phyloP scores from a whole-genome alignment of 2,113 vertebrate genomes.

The Trematocara variabile region DNA sequence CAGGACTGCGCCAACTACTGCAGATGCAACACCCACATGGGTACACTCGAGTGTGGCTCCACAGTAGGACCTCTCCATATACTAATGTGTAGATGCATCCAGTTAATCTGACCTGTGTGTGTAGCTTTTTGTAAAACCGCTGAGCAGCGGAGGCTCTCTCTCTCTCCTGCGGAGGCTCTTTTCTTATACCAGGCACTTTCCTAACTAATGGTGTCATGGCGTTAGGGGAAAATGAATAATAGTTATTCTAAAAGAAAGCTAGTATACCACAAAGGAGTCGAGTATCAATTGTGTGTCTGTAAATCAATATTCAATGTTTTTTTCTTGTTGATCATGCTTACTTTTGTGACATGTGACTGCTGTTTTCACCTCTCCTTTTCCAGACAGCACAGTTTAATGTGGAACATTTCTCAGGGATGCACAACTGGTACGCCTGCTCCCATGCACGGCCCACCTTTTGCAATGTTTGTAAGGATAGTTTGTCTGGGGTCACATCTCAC shows the following conservation, averaged over 20 bases:
- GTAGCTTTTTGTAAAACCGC: neutral
- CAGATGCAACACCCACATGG: conserved; percentile 32
- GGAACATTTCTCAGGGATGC: conserved; percentile 99
- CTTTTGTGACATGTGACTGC: conserved; percentile 34
- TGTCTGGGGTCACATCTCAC: conserved; percentile 97
- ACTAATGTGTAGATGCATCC: neutral
- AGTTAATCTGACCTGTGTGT: neutral
- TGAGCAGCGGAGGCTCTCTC: neutral
- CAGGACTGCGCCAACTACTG: neutral
- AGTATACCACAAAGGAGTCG: neutral
- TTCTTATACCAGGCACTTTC: neutral
- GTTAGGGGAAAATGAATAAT: neutral
- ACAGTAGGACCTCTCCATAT: neutral
- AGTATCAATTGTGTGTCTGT: neutral
- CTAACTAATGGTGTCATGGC: neutral
- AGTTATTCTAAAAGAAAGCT: neutral
- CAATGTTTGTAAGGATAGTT: conserved; percentile 95
- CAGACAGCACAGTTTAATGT: conserved; percentile 99
- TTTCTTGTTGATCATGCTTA: neutral
- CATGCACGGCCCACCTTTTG: conserved; percentile 97
- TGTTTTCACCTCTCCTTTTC: conserved; percentile 79
- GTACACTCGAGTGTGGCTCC: neutral
- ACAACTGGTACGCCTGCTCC: conserved; percentile 99
- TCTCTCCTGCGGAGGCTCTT: neutral
- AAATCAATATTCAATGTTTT: neutral